Base-by-base conservation (phyloP, 2,888 invertebrate genomes). In the Drosophila planitibia region DNA sequence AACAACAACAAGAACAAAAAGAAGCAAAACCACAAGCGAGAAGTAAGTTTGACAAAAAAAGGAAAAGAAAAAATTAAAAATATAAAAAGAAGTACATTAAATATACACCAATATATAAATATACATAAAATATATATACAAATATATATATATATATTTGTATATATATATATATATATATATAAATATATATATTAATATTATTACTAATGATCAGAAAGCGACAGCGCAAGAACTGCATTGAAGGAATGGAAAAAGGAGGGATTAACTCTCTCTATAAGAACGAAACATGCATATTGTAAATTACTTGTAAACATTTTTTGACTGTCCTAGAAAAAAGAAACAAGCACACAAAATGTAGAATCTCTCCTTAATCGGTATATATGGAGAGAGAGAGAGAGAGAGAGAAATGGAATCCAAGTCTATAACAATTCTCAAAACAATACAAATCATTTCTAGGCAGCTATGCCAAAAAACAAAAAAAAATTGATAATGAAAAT, bases 21-120 rank as follows among this genome's bases (percentile, higher is more conserved):
- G 35, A 53, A 44, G 30, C 25, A 67, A 67, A 75, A 51, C 53
- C 61, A 69, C 47, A 79, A 67, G 64, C 58, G 54, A 47, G 62
- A 68, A 78, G 64, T 78, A 70, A 74, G 82, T 82, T 78, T 60
- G 70, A 79, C 54, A 72, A 78, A 77, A 58, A 65, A 61, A 61
- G 63, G 68, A 64, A 35, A 39, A 19, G 49, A 60, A 58, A 52
- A 35, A 54, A 30, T 22, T 14, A 9, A 6, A 74, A 41, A 30
- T 35, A 64, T n/a, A 65, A 60, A 74, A 70, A 71, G 75, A 71
- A 83, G 88, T 90, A 91, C 79, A 82, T 76, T 76, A 85, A 90
- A 86, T 81, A 86, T 82, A 89, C 83, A 91, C 85, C 83, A 88
- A 90, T 86, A 90, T 89, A 89, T 88, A 88, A 86, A 83, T 89